A percentile compares a stretch with the other conserved stretches of the same genome.
Evolutionary conservation across 1,140 invertebrate genomes (phyloP).

Genomic region (Hypsibius dujardini): DNA sequence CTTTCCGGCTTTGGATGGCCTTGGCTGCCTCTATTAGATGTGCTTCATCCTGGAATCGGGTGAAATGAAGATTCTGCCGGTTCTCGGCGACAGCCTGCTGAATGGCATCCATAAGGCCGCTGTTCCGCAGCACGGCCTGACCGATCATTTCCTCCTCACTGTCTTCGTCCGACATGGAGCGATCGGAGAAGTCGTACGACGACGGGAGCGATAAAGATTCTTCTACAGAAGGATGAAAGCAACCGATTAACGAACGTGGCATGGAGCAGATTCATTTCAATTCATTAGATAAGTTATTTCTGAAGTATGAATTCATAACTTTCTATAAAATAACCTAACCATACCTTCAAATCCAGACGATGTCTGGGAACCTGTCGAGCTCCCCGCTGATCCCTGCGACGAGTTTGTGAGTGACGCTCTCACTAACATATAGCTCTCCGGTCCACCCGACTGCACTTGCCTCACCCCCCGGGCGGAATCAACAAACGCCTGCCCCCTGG

Average conservation of each 20-base stretch:
- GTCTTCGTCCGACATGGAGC: slow-evolving; percentile 4
- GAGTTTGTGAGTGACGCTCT: too few species aligned
- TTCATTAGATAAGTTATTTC: too few species aligned
- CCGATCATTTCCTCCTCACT: neutral
- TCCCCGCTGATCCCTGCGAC: too few species aligned
- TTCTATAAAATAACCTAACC: too few species aligned
- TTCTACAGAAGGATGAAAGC: too few species aligned
- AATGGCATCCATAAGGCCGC: neutral
- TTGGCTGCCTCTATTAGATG: neutral
- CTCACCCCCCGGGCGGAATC: too few species aligned
- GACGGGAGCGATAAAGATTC: too few species aligned
- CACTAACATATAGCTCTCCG: too few species aligned
- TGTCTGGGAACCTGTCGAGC: neutral
- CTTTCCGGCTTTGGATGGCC: neutral
- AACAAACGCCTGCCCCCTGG: slow-evolving; percentile 57
- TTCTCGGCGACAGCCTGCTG: neutral
- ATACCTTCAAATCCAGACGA: slow-evolving; percentile 13
- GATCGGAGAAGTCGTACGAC: neutral
- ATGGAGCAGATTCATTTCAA: too few species aligned
- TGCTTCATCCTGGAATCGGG: neutral
- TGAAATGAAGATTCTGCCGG: neutral
- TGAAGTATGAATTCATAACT: too few species aligned
- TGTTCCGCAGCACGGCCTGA: neutral
- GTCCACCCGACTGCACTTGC: too few species aligned
- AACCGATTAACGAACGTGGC: too few species aligned